phyloP scores from a whole-genome alignment of 2,113 vertebrate genomes.

The Panthera tigris region DNA sequence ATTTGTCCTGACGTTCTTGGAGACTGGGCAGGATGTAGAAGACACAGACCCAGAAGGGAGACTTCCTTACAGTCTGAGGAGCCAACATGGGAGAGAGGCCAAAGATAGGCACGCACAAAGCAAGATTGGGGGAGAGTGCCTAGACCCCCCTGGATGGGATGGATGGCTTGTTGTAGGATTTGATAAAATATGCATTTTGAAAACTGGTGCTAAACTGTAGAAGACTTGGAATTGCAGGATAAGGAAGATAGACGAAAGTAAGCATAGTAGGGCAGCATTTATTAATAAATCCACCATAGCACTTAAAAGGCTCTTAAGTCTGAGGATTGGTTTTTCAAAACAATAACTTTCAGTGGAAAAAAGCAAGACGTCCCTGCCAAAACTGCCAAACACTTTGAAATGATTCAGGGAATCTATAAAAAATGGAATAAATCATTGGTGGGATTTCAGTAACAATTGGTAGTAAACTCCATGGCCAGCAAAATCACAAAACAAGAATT shows the following conservation, averaged over 20 bases:
- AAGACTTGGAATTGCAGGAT: neutral
- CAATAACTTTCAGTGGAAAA: neutral
- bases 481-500: neutral
- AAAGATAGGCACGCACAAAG: rapidly evolving
- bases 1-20: neutral
- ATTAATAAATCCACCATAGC: neutral
- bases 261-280: neutral
- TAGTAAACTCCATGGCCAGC: neutral
- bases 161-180: neutral
- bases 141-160: rapidly evolving
- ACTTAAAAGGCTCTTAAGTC: neutral
- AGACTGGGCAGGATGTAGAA: neutral
- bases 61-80: neutral
- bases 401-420: neutral
- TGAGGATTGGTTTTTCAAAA: neutral
- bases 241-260: neutral
- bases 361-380: neutral
- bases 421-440: neutral
- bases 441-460: neutral
- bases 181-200: neutral
- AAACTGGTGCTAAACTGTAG: slow-evolving; percentile 52
- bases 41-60: too few relatives aligned
- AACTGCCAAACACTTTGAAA: neutral
- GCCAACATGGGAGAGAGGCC: neutral
- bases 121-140: rapidly evolving